These are phyloP conservation scores for Lutjanus argentimaculatus DNA, from an alignment of 2,797 vertebrate genomes.

Conservation along the genomic window DNA sequence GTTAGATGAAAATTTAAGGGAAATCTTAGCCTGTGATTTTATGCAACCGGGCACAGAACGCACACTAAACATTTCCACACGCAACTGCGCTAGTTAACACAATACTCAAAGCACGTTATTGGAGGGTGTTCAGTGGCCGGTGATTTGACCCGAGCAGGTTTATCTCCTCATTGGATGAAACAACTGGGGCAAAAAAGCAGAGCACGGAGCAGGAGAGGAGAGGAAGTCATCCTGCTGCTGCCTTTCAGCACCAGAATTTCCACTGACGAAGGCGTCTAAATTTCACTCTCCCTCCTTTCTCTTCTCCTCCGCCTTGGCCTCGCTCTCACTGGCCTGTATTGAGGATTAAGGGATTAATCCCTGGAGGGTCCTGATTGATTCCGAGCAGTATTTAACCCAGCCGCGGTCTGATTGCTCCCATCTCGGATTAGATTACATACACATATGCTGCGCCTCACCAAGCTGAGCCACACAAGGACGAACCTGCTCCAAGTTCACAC, in stretches of 20 bases:
- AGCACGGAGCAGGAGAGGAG: slow-evolving; percentile 26
- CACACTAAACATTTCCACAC: neutral
- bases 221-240: slow-evolving; percentile 45
- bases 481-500: slow-evolving; percentile 51
- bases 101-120: slow-evolving; percentile 17
- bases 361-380: slow-evolving; percentile 83
- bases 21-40: too few relatives aligned
- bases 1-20: too few relatives aligned
- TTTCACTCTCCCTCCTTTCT: slow-evolving; percentile 56
- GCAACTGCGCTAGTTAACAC: slow-evolving; percentile 9
- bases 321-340: slow-evolving; percentile 65
- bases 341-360: slow-evolving; percentile 83
- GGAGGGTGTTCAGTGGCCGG: slow-evolving; percentile 14
- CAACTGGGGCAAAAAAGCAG: slow-evolving; percentile 45
- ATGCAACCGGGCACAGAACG: too few relatives aligned
- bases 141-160: slow-evolving; percentile 33
- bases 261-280: slow-evolving; percentile 52
- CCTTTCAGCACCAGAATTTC: slow-evolving; percentile 43
- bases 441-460: slow-evolving; percentile 54
- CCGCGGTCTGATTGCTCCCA: slow-evolving; percentile 70
- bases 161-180: slow-evolving; percentile 35
- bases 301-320: slow-evolving; percentile 27
- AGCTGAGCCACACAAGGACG: slow-evolving; percentile 56
- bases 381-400: slow-evolving; percentile 79
- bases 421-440: slow-evolving; percentile 79